phyloP scores from a whole-genome alignment of 2,888 invertebrate species.

The Oxystoma pomonae region DNA sequence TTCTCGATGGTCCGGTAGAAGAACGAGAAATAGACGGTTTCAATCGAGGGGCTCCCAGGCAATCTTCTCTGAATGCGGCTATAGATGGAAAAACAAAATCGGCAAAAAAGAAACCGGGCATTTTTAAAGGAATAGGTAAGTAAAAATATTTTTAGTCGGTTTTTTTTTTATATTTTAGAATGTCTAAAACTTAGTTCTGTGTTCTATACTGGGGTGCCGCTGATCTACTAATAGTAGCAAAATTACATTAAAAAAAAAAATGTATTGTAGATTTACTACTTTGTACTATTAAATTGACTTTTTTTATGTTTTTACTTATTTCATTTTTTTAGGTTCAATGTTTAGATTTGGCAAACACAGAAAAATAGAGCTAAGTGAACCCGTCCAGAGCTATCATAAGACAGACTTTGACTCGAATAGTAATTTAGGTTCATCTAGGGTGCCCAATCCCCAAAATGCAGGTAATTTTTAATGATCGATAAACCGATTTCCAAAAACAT shows the following conservation, averaged over 20 bases:
- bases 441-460: slow-evolving; percentile 9
- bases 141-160: too few relatives aligned
- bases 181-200: too few relatives aligned
- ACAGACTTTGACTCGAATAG: slow-evolving; percentile 41
- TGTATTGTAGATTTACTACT: background rate
- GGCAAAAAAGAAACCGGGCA: slow-evolving; percentile 65
- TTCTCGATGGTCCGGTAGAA: slow-evolving; percentile 67
- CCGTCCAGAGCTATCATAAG: slow-evolving; percentile 41
- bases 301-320: too few relatives aligned
- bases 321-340: slow-evolving; percentile 60
- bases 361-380: slow-evolving; percentile 48
- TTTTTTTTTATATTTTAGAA: too few relatives aligned
- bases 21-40: slow-evolving; percentile 60
- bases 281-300: too few relatives aligned
- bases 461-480: too few relatives aligned
- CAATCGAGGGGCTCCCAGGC: slow-evolving; percentile 66
- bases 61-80: slow-evolving; percentile 71
- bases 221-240: too few relatives aligned
- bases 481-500: too few relatives aligned
- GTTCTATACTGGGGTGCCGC: too few relatives aligned
- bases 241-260: too few relatives aligned
- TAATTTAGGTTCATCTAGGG: slow-evolving; percentile 22
- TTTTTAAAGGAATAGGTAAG: slow-evolving; percentile 64
- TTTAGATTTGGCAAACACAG: slow-evolving; percentile 69
- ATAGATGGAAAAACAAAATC: slow-evolving; percentile 53